phyloP scores from a whole-genome alignment of 2,888 invertebrate species.

The Mellilla xanthometata region DNA sequence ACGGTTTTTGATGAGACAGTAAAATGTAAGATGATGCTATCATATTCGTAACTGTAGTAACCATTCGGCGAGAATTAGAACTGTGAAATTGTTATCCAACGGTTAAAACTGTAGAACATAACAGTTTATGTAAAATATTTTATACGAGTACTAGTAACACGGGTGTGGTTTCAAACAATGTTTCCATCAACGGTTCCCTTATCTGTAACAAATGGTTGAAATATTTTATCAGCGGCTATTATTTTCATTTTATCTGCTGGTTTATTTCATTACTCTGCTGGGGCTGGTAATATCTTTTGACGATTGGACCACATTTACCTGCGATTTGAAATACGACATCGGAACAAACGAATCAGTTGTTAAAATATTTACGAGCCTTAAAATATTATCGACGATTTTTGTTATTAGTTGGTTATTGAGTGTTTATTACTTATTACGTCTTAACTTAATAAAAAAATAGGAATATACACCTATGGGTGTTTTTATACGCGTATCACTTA shows the following conservation, averaged over 20 bases:
- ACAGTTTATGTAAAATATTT: no score
- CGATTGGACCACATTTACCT: conserved; percentile 18
- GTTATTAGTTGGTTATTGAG: no score
- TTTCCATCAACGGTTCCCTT: conserved; percentile 25
- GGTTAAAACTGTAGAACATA: not conserved
- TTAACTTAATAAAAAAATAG: no score
- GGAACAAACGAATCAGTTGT: not conserved
- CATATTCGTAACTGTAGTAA: conserved; percentile 3
- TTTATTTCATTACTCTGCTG: conserved; percentile 27
- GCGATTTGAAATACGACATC: conserved; percentile 5
- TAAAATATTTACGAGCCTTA: conserved; percentile 5
- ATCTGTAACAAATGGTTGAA: conserved; percentile 30
- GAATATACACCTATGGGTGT: no score
- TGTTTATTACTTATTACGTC: no score
- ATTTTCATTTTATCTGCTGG: conserved; percentile 31
- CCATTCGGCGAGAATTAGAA: not conserved
- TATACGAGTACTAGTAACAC: no score
- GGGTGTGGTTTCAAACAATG: conserved; percentile 1
- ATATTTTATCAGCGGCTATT: conserved; percentile 30
- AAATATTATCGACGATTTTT: not conserved
- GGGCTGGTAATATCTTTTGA: conserved; percentile 25
- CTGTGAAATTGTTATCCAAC: not conserved
- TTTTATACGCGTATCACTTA: no score
- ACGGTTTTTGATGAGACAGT: conserved; percentile 5
- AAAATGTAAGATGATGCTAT: not conserved